Conservation (phyloP, 2,797 vertebrate species). For the Rhinoraja longicauda region DNA sequence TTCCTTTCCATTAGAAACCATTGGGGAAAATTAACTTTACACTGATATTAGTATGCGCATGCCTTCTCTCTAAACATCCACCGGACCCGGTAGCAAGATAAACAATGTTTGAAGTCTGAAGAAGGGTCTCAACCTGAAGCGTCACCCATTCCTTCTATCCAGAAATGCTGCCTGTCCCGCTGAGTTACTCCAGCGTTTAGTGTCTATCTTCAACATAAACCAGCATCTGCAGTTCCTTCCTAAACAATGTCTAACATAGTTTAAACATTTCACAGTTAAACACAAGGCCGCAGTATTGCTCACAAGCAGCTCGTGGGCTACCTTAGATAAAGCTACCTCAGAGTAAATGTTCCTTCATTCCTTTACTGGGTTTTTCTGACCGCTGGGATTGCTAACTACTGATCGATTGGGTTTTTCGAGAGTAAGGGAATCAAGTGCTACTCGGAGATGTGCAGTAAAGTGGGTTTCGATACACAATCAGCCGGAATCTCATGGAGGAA, state of each 20-base stretch:
- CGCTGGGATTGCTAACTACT: neutral
- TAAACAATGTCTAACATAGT: neutral
- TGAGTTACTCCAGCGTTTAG: too few relatives aligned
- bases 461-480: too few relatives aligned
- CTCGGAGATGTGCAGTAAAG: too few relatives aligned
- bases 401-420: too few relatives aligned
- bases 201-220: too few relatives aligned
- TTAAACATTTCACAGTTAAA: constrained; percentile 16
- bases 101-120: neutral
- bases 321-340: constrained; percentile 3
- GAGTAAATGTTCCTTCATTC: constrained; percentile 1
- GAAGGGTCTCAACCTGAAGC: too few relatives aligned
- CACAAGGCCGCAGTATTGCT: neutral
- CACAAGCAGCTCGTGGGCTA: neutral
- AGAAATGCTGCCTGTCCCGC: too few relatives aligned
- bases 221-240: too few relatives aligned
- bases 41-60: neutral
- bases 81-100: neutral
- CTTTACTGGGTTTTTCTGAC: neutral
- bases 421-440: too few relatives aligned
- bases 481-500: too few relatives aligned
- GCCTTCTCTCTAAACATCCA: neutral
- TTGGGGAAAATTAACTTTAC: too few relatives aligned
- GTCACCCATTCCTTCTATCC: too few relatives aligned
- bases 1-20: neutral